Conservation (phyloP, 2,113 vertebrate genomes). For the Noctilio leporinus region DNA sequence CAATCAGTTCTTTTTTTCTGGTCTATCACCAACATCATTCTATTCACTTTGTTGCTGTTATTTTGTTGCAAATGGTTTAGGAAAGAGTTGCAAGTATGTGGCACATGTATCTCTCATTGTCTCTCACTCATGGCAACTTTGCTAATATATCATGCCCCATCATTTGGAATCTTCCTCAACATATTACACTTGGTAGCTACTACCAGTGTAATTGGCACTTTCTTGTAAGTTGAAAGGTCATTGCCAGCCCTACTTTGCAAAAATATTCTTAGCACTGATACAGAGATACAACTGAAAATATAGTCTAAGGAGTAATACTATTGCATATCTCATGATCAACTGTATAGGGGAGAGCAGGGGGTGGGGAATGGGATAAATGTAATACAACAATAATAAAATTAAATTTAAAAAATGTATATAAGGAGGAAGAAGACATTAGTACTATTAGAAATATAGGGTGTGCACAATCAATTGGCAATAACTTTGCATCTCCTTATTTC, state of each 20-base stretch:
- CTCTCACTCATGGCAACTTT: background rate
- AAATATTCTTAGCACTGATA: constrained; percentile 28
- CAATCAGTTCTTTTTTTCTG: background rate
- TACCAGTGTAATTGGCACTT: background rate
- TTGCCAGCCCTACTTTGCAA: background rate
- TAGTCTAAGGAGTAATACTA: constrained; percentile 22
- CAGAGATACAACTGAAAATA: constrained; percentile 6
- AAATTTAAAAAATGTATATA: too few species aligned
- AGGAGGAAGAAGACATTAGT: background rate
- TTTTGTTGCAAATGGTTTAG: background rate
- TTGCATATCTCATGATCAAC: background rate
- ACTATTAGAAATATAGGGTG: constrained; percentile 27
- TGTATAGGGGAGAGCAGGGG: too few species aligned
- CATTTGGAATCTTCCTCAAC: constrained; percentile 3
- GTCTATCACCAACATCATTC: background rate
- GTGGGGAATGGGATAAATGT: too few species aligned
- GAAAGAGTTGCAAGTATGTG: background rate
- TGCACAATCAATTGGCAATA: too few species aligned
- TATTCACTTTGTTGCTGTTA: background rate
- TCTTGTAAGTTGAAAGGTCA: background rate
- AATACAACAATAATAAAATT: too few species aligned
- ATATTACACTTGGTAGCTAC: background rate
- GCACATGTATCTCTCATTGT: background rate
- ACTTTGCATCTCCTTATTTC: too few species aligned
- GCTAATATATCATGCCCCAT: background rate